Evolutionary conservation across 1,140 invertebrate species (phyloP), one percentile per base, ranked within the genome.

Genomic region (Trichonephila inaurata): DNA sequence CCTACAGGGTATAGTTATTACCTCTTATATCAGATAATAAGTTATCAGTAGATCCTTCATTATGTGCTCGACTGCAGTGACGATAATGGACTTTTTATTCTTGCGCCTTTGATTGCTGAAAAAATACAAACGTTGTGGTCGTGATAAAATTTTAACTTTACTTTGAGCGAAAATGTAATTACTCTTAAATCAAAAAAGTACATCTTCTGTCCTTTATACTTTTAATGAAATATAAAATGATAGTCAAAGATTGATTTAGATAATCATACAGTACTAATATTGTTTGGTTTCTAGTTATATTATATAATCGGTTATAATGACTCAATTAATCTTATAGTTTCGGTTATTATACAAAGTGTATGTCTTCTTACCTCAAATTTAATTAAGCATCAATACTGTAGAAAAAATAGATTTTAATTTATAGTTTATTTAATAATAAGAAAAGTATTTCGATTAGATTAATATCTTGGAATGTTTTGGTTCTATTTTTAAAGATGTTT

Each of bases 21-120:
- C 72, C 72, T 77, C 72, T 77, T 77, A 77, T 77, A 77, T 77
- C 72, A 77, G 72, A 77, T 77, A 77, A 77, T 77, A 40, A 77
- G 28, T 77, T 77, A 77, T 77, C 72, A 77, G 33, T 28, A 33
- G 72, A 77, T 77, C 33, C 72, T 77, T 77, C 72, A 77, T 77
- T 77, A 77, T 40, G 14, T 1, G 7, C 33, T 77, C 33, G 72
- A 77, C 33, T 77, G 3, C 28, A 40, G 7, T 77, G 72, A 77
- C 14, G 72, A 77, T 77, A 77, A 77, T 77, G 72, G 72, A 14
- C 18, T 16, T 19, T 18, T 77, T 77, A 77, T 77, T 77, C 28
- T 18, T 40, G 12, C 16, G 1, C 6, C 4, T 21, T 64, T 64
- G 62, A 21, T 21, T 19, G 18, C 62, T 64, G 16, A 69, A 40